phyloP scores from a whole-genome alignment of 2,797 vertebrate genomes.

The Parambassis ranga region DNA sequence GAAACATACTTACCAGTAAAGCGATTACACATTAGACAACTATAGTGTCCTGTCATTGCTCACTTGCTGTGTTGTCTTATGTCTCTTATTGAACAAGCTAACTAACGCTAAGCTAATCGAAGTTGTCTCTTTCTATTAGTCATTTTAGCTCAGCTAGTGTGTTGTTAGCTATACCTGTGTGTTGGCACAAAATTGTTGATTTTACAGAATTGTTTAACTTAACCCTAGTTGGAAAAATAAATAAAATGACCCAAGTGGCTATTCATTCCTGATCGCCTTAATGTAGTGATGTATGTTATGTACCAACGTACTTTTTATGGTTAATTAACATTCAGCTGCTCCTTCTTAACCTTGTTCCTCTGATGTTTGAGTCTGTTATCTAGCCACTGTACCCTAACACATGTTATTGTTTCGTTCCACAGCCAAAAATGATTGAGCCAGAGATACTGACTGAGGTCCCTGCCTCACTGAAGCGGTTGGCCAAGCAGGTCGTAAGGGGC shows the following conservation, averaged over 20 bases:
- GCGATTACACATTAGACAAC: fast-evolving
- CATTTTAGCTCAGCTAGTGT: too few species aligned
- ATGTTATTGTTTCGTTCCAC: not conserved
- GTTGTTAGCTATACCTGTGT: too few species aligned
- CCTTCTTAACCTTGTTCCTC: too few species aligned
- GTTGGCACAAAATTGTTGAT: not conserved
- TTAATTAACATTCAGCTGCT: not conserved
- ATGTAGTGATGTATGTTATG: too few species aligned
- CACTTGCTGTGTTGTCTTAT: not conserved
- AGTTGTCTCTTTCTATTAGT: not conserved
- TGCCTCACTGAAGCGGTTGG: conserved; percentile 92
- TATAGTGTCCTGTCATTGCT: fast-evolving
- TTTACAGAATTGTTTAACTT: too few species aligned
- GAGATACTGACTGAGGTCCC: conserved; percentile 94
- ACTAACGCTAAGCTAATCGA: not conserved
- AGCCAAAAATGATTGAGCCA: conserved; percentile 89
- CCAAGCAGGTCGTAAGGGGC: conserved; percentile 96
- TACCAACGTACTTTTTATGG: not conserved
- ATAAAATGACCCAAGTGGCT: too few species aligned
- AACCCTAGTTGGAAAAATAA: too few species aligned
- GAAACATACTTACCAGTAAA: fast-evolving
- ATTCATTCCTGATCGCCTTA: too few species aligned
- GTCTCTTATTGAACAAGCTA: not conserved
- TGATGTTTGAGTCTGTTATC: not conserved
- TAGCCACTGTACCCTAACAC: not conserved